Evolutionary conservation across 1,140 invertebrate species (phyloP).

Genomic region (Galleria mellonella): DNA sequence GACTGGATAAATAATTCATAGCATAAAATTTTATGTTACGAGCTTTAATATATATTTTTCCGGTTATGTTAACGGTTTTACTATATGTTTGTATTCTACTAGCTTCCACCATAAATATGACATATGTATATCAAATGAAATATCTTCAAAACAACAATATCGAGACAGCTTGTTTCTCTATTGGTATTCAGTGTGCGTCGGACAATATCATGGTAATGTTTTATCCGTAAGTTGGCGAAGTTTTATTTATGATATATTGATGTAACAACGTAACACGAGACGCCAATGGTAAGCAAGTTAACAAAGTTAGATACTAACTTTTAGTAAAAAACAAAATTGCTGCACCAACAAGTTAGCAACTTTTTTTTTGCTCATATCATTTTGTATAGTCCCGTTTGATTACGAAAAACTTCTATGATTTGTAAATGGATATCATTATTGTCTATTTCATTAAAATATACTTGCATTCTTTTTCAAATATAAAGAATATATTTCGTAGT

Average conservation of each 20-base stretch:
- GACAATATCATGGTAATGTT: constrained; percentile 28
- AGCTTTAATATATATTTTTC: too few species aligned
- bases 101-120: too few species aligned
- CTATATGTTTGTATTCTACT: too few species aligned
- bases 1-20: too few species aligned
- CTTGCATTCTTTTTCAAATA: too few species aligned
- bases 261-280: constrained; percentile 29
- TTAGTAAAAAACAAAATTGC: constrained; percentile 14
- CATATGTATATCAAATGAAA: constrained; percentile 1
- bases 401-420: too few species aligned
- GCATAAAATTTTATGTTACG: too few species aligned
- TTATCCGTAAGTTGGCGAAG: constrained; percentile 15
- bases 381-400: too few species aligned
- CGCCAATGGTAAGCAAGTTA: constrained; percentile 25
- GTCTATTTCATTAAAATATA: too few species aligned
- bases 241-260: constrained; percentile 39
- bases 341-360: constrained; percentile 3
- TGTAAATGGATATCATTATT: too few species aligned
- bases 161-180: constrained; percentile 6
- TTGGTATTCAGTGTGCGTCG: constrained; percentile 28
- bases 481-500: too few species aligned
- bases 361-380: constrained; percentile 9
- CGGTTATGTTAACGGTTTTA: too few species aligned
- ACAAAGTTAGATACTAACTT: constrained; percentile 13
- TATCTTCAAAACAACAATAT: background rate